Base-by-base conservation (phyloP, 2,113 vertebrate genomes). In the Aplodontia rufa region DNA sequence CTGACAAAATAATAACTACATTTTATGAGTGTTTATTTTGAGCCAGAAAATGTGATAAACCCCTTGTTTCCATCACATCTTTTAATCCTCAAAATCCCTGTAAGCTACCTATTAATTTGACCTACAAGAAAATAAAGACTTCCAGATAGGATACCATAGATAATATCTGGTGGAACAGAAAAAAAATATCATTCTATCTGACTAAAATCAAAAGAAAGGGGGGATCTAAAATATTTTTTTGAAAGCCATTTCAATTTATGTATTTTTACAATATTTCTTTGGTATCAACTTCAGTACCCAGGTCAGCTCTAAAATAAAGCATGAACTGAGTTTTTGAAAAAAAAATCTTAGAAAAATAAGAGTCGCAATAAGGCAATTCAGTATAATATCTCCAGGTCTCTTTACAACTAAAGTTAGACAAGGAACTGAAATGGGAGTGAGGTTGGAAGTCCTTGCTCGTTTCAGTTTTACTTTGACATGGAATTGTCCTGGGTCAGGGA, bases 51-150 rank as follows among this genome's bases (percentile, higher is more conserved):
- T 72, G 35, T 62, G 66, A 60, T 68, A 85, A 80, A 4, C 28
- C 35, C 3, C 75, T 45, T 45, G 22, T 69, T 81, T 88, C 37
- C 1, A 20, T 53, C 22, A 60, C 68, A 35, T 8, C 22, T 58
- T 69, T 90, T 80, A 93, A 78, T 72, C 6, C 72, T 80, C 51
- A 88, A 66, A 93, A 53, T 97, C 24, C 51, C 19, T 64, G 30
- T 12, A 89, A 91, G 42, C 40, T 91, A 32, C 8, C 17, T 7
- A 75, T 66, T 93, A 37, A 7, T 37, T 91, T 87, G 40, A 76
- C 32, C 80, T 24, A 66, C 68, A n/a, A 82, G 12, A 85, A 89
- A 79, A 80, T 47, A 75, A 83, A 90, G 5, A 10, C 11, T 68
- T 47, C 17, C 22, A 74, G 2, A 60, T 28, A 45, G 30, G 12